Evolutionary conservation across 2,797 vertebrate species (phyloP).

Genomic region (Pangasius djambal): DNA sequence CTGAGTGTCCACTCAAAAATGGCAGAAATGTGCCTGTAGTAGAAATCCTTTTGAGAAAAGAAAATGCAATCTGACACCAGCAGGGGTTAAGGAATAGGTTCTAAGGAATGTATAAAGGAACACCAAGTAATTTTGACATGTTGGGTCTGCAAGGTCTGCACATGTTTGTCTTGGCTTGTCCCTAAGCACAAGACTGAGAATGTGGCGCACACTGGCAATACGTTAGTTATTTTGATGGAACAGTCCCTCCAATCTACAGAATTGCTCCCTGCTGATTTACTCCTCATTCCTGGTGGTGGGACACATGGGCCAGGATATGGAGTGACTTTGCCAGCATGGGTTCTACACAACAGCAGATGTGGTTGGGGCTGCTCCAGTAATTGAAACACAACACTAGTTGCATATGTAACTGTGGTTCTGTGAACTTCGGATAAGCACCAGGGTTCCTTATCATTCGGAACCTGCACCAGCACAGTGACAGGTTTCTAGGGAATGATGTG

Average conservation of each 20-base stretch:
- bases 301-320: background rate
- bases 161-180: background rate
- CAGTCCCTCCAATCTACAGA: too few relatives aligned
- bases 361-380: background rate
- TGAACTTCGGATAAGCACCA: background rate
- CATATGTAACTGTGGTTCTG: background rate
- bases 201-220: too few relatives aligned
- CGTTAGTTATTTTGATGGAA: background rate
- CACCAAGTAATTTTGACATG: background rate
- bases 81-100: slow-evolving; percentile 61
- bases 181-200: background rate
- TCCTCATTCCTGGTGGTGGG: too few relatives aligned
- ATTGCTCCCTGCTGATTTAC: background rate
- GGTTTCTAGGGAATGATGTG: background rate
- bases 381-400: background rate
- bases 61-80: slow-evolving; percentile 68
- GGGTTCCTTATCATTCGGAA: background rate
- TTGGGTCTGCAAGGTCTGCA: background rate
- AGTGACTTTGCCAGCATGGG: background rate
- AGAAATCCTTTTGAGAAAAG: slow-evolving; percentile 62
- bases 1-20: slow-evolving; percentile 79
- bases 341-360: background rate
- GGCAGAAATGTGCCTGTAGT: slow-evolving; percentile 70
- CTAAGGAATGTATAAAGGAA: background rate
- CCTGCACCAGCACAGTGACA: background rate